Conservation (phyloP, 2,113 vertebrate genomes). For the Notiomystis cincta region DNA sequence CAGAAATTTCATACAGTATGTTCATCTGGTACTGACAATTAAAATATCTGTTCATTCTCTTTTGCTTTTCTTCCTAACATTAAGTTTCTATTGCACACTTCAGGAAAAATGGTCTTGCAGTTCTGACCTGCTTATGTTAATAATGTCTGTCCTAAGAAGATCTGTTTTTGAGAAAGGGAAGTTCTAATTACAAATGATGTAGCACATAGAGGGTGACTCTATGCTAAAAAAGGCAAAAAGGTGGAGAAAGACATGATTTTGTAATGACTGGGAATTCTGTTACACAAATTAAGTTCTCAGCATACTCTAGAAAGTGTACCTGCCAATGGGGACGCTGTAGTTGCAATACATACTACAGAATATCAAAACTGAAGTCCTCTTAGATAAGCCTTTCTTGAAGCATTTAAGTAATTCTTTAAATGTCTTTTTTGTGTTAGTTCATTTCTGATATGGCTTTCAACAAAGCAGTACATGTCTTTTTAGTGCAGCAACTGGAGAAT, state of each 20-base stretch:
- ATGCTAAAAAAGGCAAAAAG: background rate
- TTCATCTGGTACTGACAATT: background rate
- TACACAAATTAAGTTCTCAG: background rate
- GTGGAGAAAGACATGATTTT: background rate
- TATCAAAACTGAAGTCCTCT: background rate
- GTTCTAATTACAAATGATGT: background rate
- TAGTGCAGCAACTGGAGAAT: background rate
- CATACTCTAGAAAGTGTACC: background rate
- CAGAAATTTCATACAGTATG: background rate
- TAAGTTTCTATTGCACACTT: background rate
- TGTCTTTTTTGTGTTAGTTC: background rate
- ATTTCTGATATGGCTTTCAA: background rate
- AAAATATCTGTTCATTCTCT: background rate
- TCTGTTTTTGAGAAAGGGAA: background rate
- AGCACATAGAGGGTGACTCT: background rate
- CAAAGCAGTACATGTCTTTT: background rate
- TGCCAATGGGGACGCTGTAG: background rate
- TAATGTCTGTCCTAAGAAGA: background rate
- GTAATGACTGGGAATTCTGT: background rate
- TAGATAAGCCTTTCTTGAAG: background rate
- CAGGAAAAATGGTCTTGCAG: background rate
- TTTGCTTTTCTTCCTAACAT: background rate
- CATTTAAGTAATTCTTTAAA: background rate
- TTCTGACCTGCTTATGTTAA: background rate
- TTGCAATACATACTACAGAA: background rate